Evolutionary conservation across 2,113 vertebrate genomes (phyloP), one percentile per base, ranked within the genome.

Genomic region (Microtus pennsylvanicus): DNA sequence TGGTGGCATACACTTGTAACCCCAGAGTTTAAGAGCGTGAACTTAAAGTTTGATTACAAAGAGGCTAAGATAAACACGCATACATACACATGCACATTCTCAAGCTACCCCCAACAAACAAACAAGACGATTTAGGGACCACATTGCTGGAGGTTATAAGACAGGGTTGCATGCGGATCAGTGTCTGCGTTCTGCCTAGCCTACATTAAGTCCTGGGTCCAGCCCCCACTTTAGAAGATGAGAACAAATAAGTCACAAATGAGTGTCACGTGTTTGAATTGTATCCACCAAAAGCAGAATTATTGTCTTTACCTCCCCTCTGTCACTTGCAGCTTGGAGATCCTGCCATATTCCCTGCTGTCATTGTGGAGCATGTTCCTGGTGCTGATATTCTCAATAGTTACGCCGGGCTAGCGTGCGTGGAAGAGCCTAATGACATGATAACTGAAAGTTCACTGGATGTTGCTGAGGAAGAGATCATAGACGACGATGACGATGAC

Each of bases 291-390:
- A 83, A 96, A 80, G 14, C 24, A 83, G 69, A 92, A 83, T 69
- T 72, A 58, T 58, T 8, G 19, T 82, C 88, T n/a, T 38, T 50
- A 14, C 24, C 12, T 6, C 38, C 21, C 35, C 16, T 58, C 91
- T 11, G 12, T 38, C 69, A 96, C 30, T 95, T 85, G 14, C 91
- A 99, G 99, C 98, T 99, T 98, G 99, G 98, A 42, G 98, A 98
- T 94, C 98, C 99, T 61, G 98, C 98, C 55, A 99, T 99, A 97
- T 99, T 99, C 97, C 99, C 99, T 35, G 99, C 99, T 0, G 99
- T 99, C 90, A 99, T 99, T 16, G 99, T 99, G 98, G 99, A 99
- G 77, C 99, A 99, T 97, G 98, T 99, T 96, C 99, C 99, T 81
- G 99, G 99, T 14, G 98, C 99, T 81, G 99, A 99, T 90, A 98